Percentiles rank a stretch among this genome's conserved stretches.
Evolutionary conservation across 2,113 vertebrate species (phyloP).

Genomic region (Calidris pugnax): DNA sequence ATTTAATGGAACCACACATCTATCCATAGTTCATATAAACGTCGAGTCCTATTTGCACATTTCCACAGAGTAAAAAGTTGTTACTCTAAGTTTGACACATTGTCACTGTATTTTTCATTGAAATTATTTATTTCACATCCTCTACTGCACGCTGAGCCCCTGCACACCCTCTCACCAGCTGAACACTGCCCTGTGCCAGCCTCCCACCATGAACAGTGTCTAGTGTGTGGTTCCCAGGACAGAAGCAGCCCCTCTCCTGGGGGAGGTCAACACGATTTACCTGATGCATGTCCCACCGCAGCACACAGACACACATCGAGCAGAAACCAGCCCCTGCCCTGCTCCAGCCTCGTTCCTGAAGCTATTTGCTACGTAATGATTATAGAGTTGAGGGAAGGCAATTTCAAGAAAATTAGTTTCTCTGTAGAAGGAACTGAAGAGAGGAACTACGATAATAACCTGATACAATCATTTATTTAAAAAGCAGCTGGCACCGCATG

Average conservation of each 20-base stretch:
- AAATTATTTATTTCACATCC: not conserved
- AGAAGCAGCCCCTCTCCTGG: accelerated
- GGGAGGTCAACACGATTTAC: accelerated
- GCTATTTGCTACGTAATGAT: not conserved
- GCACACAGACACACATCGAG: accelerated
- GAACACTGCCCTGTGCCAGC: accelerated
- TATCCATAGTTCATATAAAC: not conserved
- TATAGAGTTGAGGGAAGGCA: not conserved
- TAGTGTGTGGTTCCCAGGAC: accelerated
- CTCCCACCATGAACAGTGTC: accelerated
- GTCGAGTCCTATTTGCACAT: not conserved
- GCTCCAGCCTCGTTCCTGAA: not conserved
- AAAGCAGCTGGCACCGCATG: not conserved
- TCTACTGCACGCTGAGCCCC: accelerated
- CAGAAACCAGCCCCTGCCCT: accelerated
- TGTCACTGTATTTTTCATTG: not conserved
- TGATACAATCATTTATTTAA: not conserved
- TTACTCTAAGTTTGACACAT: not conserved
- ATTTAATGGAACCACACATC: not conserved
- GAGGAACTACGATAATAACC: not conserved
- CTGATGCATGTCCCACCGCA: not conserved
- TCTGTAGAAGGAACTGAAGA: not conserved
- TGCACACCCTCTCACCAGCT: accelerated
- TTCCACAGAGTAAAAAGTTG: not conserved
- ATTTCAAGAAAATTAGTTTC: not conserved